Base-by-base conservation (phyloP, 2,797 vertebrate species). In the Chrosomus eos region DNA sequence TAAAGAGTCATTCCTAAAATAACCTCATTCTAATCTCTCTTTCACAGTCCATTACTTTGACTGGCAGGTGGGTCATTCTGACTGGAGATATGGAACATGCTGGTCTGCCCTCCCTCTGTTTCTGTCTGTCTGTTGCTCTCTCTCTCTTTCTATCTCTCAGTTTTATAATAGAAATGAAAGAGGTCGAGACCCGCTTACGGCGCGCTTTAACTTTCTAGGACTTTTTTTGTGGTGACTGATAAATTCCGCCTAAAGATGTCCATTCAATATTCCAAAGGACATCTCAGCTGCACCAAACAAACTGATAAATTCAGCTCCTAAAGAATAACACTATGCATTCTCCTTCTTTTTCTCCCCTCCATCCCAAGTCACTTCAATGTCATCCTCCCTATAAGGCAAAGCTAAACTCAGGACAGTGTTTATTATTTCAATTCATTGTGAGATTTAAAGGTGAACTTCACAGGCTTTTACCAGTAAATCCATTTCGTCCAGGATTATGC, bases 141-240 rank as follows among this genome's bases (percentile, higher is more conserved):
- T 80, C 51, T 60, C 60, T 68, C 40, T 26, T 90, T 89, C 28
- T 80, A 58, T 80, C 76, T 76, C 40, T 70, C 72, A 36, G 21
- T 76, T 85, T 67, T 81, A 75, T 68, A 76, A 67, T 81, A 67
- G 62, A 48, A 81, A 76, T 81, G 72, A 81, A 87, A 89, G 89
- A 91, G 93, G 89, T 91, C 4, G 23, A 36, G 73, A 64, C 83
- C 75, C 10, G 89, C 92, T 93, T 91, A 92, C 89, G 91, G 89
- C 90, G 80, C 89, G 91, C 91, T 74, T 95, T 94, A 93, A 93
- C 94, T 95, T 94, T 91, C 88, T 58, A 87, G 94, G 93, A 94
- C 94, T 94, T 95, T 90, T 95, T 90, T 60, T 58, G 68, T 92
- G 92, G 89, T 82, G 89, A 81, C 89, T 93, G 93, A 95, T 95